A percentile compares a stretch with the other conserved stretches of the same genome.
These are phyloP conservation scores for Poeciliopsis prolifica DNA, from an alignment of 2,113 vertebrate genomes.

Conservation along the genomic window DNA sequence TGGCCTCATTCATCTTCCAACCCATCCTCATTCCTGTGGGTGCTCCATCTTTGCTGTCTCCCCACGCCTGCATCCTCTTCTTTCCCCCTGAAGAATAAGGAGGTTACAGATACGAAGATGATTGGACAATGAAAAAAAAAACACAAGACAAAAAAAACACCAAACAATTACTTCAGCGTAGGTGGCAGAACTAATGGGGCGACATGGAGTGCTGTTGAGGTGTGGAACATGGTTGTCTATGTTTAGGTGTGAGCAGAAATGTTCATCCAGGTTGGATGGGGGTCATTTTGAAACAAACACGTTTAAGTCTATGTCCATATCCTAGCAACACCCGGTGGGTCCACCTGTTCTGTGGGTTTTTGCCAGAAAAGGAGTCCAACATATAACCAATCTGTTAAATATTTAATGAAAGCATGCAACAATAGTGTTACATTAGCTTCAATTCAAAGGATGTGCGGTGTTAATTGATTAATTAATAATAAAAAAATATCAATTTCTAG, in stretches of 20 bases:
- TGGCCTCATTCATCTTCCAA: conserved; percentile 31
- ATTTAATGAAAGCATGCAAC: background rate
- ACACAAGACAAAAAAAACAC: background rate
- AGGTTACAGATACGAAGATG: conserved; percentile 49
- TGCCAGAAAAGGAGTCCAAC: conserved; percentile 35
- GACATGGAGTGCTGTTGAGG: conserved; percentile 19
- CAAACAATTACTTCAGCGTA: conserved; percentile 6
- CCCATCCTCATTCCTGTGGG: conserved; percentile 11
- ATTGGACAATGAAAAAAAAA: conserved; percentile 22
- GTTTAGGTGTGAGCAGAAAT: conserved; percentile 15
- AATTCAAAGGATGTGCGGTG: no score
- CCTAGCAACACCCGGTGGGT: conserved; percentile 61
- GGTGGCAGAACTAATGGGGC: background rate
- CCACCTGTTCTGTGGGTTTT: conserved; percentile 55
- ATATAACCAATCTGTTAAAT: background rate
- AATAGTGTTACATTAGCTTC: no score
- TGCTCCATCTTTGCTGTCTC: conserved; percentile 16
- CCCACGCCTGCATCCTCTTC: conserved; percentile 8
- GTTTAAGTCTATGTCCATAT: conserved; percentile 46
- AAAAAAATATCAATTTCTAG: no score
- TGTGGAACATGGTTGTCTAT: conserved; percentile 34
- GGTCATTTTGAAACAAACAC: conserved; percentile 38
- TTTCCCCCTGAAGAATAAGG: conserved; percentile 42
- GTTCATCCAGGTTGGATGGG: conserved; percentile 37
- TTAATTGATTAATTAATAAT: no score